phyloP scores from a whole-genome alignment of 2,113 vertebrate species.

The Passerina amoena region DNA sequence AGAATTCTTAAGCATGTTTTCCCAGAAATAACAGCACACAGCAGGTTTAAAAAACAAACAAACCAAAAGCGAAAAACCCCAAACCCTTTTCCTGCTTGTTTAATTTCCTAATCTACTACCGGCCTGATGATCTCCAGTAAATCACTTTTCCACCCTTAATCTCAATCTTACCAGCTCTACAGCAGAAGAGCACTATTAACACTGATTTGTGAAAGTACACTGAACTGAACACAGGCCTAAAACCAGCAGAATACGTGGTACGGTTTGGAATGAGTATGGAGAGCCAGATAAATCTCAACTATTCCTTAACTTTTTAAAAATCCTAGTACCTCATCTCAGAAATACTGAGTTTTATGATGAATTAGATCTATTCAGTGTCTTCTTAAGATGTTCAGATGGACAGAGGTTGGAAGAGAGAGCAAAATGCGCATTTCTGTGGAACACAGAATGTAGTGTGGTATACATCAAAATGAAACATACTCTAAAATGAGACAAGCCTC shows the following conservation, averaged over 20 bases:
- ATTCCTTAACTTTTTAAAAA: background rate
- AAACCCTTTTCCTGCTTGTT: background rate
- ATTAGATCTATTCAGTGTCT: background rate
- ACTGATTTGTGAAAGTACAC: background rate
- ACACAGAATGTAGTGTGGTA: fast-evolving
- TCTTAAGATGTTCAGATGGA: background rate
- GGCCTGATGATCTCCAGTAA: background rate
- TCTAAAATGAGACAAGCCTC: background rate
- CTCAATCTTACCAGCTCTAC: background rate
- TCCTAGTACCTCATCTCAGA: background rate
- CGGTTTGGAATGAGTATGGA: background rate
- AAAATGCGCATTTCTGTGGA: background rate
- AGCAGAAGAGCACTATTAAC: background rate
- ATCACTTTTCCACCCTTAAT: background rate
- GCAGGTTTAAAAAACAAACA: background rate
- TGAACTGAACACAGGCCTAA: background rate
- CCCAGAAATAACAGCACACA: background rate
- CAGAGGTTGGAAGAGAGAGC: fast-evolving
- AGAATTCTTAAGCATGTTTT: background rate
- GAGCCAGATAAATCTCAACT: background rate
- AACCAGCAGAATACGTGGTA: fast-evolving
- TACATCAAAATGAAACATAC: background rate
- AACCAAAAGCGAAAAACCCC: background rate
- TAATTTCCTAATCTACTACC: background rate
- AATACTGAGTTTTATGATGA: background rate